Conservation (phyloP, 1,140 invertebrate genomes). For the Macrocentrus cingulum region DNA sequence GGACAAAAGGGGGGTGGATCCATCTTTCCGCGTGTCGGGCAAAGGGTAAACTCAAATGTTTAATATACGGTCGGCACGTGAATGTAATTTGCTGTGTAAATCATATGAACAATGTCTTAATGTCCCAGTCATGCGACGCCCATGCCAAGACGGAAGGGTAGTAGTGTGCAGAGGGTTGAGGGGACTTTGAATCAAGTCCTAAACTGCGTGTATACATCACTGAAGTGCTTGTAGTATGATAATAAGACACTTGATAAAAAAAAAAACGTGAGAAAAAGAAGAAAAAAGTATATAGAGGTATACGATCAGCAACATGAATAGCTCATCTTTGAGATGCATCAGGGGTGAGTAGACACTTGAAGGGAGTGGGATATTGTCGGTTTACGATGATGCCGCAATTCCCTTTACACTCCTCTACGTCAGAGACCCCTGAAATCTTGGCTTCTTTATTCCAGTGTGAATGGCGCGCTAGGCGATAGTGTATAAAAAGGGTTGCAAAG, state of each 20-base stretch:
- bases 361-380: slow-evolving; percentile 22
- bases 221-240: no score
- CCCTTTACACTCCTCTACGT: slow-evolving; percentile 37
- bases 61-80: slow-evolving; percentile 58
- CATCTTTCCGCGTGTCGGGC: slow-evolving; percentile 18
- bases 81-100: slow-evolving; percentile 60
- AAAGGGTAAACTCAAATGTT: slow-evolving; percentile 55
- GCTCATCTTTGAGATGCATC: background rate
- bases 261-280: no score
- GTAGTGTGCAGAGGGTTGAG: slow-evolving; percentile 39
- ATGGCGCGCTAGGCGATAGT: slow-evolving; percentile 17
- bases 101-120: slow-evolving; percentile 62
- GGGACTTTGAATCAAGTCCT: slow-evolving; percentile 17
- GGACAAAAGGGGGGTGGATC: slow-evolving; percentile 4
- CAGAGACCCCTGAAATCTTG: slow-evolving; percentile 39
- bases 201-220: slow-evolving; percentile 43
- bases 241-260: no score
- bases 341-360: background rate
- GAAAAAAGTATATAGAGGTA: background rate
- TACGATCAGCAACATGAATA: slow-evolving; percentile 3
- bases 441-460: slow-evolving; percentile 40
- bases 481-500: slow-evolving; percentile 3
- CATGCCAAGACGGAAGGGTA: slow-evolving; percentile 47
- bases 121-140: slow-evolving; percentile 59
- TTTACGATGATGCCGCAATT: slow-evolving; percentile 45